Conservation (phyloP, 2,888 invertebrate genomes). For the Agonopterix heracliana region DNA sequence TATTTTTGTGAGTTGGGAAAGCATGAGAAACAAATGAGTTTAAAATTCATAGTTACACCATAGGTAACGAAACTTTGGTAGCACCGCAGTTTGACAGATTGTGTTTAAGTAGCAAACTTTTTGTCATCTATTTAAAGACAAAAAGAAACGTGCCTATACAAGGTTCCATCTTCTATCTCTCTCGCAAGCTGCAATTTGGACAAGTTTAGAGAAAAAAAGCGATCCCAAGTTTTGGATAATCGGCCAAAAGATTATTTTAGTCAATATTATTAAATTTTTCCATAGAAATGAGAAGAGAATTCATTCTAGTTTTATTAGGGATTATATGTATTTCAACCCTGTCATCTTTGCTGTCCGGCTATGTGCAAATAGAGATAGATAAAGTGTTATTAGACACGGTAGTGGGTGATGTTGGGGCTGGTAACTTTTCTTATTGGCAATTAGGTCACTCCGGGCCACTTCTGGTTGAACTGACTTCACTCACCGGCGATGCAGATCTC, state of each 20-base stretch:
- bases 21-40: too few relatives aligned
- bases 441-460: slow-evolving; percentile 53
- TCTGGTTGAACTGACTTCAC: slow-evolving; percentile 50
- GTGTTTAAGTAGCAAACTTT: background rate
- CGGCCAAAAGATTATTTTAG: too few relatives aligned
- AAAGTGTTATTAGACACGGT: slow-evolving; percentile 58
- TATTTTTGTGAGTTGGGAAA: too few relatives aligned
- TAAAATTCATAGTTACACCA: too few relatives aligned
- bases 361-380: slow-evolving; percentile 40
- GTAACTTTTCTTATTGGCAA: slow-evolving; percentile 69
- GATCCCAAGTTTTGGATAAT: too few relatives aligned
- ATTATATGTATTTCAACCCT: slow-evolving; percentile 56
- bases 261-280: background rate
- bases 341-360: slow-evolving; percentile 46
- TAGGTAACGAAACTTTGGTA: background rate
- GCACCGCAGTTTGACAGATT: background rate
- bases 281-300: slow-evolving; percentile 51
- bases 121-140: background rate
- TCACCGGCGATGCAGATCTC: slow-evolving; percentile 61
- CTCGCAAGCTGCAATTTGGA: background rate
- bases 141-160: background rate
- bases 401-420: slow-evolving; percentile 50
- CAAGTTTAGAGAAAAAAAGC: too few relatives aligned
- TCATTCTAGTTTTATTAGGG: slow-evolving; percentile 51
- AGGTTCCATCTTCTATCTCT: background rate